These are phyloP conservation scores for Umimayanthus kanabou DNA, from an alignment of 92 coral and sea anemone species.

Conservation along the genomic window DNA sequence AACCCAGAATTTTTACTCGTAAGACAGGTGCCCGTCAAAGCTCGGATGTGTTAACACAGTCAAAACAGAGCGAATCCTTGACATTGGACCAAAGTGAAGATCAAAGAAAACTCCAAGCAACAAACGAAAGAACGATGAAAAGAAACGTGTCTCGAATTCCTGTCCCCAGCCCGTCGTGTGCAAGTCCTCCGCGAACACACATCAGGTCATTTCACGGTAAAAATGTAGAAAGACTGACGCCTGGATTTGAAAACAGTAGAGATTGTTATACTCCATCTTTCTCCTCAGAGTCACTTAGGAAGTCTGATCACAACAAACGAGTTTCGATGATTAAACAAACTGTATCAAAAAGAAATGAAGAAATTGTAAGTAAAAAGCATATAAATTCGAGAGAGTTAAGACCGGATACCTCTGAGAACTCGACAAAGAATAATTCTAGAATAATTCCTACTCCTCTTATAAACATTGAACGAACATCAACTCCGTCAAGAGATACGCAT, in stretches of 20 bases:
- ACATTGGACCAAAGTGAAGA: background rate
- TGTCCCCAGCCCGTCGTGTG: constrained; percentile 5
- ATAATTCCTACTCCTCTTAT: background rate
- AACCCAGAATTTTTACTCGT: background rate
- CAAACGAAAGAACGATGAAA: constrained; percentile 7
- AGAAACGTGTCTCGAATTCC: constrained; percentile 17
- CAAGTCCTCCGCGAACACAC: constrained; percentile 35
- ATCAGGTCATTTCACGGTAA: background rate
- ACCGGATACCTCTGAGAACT: background rate
- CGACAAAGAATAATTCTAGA: background rate
- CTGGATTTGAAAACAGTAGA: constrained; percentile 7
- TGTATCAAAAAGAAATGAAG: constrained; percentile 39
- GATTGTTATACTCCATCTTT: constrained; percentile 41
- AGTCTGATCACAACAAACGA: constrained; percentile 51
- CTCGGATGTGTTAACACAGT: background rate
- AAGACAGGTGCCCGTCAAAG: background rate
- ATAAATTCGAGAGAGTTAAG: background rate
- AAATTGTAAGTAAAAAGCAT: constrained; percentile 4
- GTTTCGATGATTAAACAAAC: constrained; percentile 57
- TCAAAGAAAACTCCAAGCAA: constrained; percentile 2
- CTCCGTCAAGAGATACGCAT: background rate
- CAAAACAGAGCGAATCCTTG: constrained; percentile 4
- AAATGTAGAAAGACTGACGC: background rate
- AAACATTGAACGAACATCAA: constrained; percentile 26
- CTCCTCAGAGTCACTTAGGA: constrained; percentile 21